These are phyloP conservation scores for Invenusta paracnida DNA, from an alignment of 2,888 invertebrate species.

Conservation along the genomic window DNA sequence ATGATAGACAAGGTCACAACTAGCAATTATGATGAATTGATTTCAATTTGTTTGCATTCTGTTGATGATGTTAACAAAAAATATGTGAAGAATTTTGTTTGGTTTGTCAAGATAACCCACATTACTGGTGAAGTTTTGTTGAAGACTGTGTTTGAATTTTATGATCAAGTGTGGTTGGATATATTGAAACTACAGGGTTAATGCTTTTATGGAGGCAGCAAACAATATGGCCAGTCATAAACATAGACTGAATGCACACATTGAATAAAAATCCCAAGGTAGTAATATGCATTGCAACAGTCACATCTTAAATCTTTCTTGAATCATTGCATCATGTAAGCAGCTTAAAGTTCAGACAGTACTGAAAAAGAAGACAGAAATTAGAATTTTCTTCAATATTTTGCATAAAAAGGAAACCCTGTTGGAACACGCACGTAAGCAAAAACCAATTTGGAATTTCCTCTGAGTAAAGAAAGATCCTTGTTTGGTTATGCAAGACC, in stretches of 20 bases:
- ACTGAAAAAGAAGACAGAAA: not conserved
- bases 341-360: not conserved
- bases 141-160: not conserved
- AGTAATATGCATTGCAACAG: not conserved
- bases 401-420: not conserved
- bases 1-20: not conserved
- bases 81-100: not conserved
- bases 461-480: too few species aligned
- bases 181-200: not conserved
- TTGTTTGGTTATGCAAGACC: too few species aligned
- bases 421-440: too few species aligned
- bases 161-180: not conserved
- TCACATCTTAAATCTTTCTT: not conserved
- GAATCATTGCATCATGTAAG: not conserved
- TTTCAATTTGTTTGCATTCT: not conserved
- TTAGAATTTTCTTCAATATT: not conserved
- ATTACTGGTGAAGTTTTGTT: not conserved
- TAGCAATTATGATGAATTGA: not conserved
- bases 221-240: not conserved
- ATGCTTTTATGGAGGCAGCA: not conserved
- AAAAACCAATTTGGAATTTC: too few species aligned
- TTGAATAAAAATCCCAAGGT: not conserved
- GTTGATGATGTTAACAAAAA: not conserved
- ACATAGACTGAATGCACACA: not conserved
- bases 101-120: not conserved